Percentiles rank a stretch among this genome's conserved stretches.
Evolutionary conservation across 2,113 vertebrate genomes (phyloP).

Genomic region (Centropristis striata): DNA sequence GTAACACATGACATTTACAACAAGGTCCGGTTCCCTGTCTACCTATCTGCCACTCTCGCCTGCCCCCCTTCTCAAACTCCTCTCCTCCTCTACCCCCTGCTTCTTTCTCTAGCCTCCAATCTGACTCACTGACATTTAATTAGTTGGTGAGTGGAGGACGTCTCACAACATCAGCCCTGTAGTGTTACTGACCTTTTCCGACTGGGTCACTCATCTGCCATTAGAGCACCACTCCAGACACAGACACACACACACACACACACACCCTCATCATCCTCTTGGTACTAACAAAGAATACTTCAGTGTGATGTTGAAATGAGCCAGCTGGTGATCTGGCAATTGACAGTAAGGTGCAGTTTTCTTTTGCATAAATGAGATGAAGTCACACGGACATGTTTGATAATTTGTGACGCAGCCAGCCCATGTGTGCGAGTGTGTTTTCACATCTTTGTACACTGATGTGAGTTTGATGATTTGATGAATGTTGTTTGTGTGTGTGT

Average conservation of each 20-base stretch:
- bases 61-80: background rate
- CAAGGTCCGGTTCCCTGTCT: slow-evolving; percentile 53
- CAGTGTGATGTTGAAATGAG: slow-evolving; percentile 40
- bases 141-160: slow-evolving; percentile 82
- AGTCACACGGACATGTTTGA: slow-evolving; percentile 33
- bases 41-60: slow-evolving; percentile 57
- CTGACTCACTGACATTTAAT: slow-evolving; percentile 87
- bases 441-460: slow-evolving; percentile 6
- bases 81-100: background rate
- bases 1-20: slow-evolving; percentile 78
- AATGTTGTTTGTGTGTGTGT: slow-evolving; percentile 50
- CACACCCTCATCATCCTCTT: slow-evolving; percentile 15
- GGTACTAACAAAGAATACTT: slow-evolving; percentile 27
- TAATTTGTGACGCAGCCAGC: slow-evolving; percentile 6
- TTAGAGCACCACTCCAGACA: slow-evolving; percentile 65
- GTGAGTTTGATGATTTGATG: slow-evolving; percentile 13
- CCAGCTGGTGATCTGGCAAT: slow-evolving; percentile 53
- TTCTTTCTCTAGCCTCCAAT: slow-evolving; percentile 44
- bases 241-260: slow-evolving; percentile 23
- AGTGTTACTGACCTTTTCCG: slow-evolving; percentile 84
- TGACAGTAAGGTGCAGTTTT: slow-evolving; percentile 32
- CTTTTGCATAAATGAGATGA: slow-evolving; percentile 27
- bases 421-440: background rate
- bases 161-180: slow-evolving; percentile 80
- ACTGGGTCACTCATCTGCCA: slow-evolving; percentile 83